A percentile compares a stretch with the other conserved stretches of the same genome.
phyloP scores from a whole-genome alignment of 2,888 invertebrate genomes.

The Tetheella fluctuosa region DNA sequence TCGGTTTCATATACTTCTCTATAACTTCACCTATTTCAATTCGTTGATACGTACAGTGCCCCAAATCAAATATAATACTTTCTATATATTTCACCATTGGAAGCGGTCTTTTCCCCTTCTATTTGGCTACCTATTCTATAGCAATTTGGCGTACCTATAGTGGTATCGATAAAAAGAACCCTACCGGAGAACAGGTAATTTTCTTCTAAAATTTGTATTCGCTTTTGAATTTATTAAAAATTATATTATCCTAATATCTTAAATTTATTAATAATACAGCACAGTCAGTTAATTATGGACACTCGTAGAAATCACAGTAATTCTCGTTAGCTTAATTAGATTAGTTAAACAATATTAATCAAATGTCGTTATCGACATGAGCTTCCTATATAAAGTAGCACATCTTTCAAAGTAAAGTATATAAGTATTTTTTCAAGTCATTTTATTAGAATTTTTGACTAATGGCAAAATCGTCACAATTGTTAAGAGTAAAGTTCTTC shows the following conservation, averaged over 20 bases:
- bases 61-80: neutral
- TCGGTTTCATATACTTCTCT: constrained; percentile 12
- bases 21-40: neutral
- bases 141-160: constrained; percentile 21
- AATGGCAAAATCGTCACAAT: constrained; percentile 83
- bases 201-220: constrained; percentile 37
- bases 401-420: constrained; percentile 41
- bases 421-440: constrained; percentile 39
- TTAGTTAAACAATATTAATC: constrained; percentile 46
- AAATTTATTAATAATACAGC: constrained; percentile 38
- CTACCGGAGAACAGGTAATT: constrained; percentile 73
- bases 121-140: constrained; percentile 9
- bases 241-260: constrained; percentile 39
- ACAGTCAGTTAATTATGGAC: constrained; percentile 29
- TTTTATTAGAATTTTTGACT: constrained; percentile 69
- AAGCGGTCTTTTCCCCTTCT: neutral
- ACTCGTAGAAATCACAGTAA: constrained; percentile 39
- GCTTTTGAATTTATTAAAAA: constrained; percentile 44
- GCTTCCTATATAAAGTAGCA: constrained; percentile 57
- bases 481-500: constrained; percentile 73
- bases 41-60: neutral
- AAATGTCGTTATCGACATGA: constrained; percentile 48
- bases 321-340: constrained; percentile 50
- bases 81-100: neutral
- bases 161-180: constrained; percentile 43